Conservation (phyloP, 2,888 invertebrate species). For the Phalera bucephala region DNA sequence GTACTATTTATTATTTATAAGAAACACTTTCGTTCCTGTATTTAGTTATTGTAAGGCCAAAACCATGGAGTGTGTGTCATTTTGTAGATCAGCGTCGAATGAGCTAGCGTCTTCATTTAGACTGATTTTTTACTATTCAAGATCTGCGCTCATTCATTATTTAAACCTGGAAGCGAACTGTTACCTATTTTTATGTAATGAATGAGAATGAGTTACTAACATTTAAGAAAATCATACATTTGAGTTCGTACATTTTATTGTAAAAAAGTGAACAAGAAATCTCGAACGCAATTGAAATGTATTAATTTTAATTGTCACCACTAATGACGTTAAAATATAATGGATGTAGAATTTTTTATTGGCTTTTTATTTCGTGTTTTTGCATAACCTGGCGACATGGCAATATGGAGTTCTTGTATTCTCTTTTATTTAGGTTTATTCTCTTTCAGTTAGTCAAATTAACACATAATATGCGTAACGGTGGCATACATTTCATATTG, state of each 20-base stretch:
- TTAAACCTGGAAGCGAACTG: slow-evolving; percentile 17
- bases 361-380: slow-evolving; percentile 54
- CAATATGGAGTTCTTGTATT: too few relatives aligned
- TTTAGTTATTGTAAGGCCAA: slow-evolving; percentile 55
- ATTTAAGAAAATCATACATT: slow-evolving; percentile 46
- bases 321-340: slow-evolving; percentile 78
- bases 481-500: too few relatives aligned
- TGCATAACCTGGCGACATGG: too few relatives aligned
- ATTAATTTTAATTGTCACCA: slow-evolving; percentile 73
- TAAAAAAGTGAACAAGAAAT: slow-evolving; percentile 51
- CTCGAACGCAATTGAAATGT: slow-evolving; percentile 55
- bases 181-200: slow-evolving; percentile 27
- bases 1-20: slow-evolving; percentile 39
- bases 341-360: slow-evolving; percentile 76
- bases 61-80: slow-evolving; percentile 31
- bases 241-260: slow-evolving; percentile 58
- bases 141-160: slow-evolving; percentile 33
- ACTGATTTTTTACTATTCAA: slow-evolving; percentile 68
- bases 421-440: too few relatives aligned
- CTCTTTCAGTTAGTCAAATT: too few relatives aligned
- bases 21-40: slow-evolving; percentile 46
- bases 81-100: slow-evolving; percentile 51
- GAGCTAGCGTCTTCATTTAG: slow-evolving; percentile 57
- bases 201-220: slow-evolving; percentile 25
- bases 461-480: too few relatives aligned